A percentile compares a stretch with the other conserved stretches of the same genome.
Evolutionary conservation across 2,888 invertebrate species (phyloP).

Genomic region (Hemaris fuciformis): DNA sequence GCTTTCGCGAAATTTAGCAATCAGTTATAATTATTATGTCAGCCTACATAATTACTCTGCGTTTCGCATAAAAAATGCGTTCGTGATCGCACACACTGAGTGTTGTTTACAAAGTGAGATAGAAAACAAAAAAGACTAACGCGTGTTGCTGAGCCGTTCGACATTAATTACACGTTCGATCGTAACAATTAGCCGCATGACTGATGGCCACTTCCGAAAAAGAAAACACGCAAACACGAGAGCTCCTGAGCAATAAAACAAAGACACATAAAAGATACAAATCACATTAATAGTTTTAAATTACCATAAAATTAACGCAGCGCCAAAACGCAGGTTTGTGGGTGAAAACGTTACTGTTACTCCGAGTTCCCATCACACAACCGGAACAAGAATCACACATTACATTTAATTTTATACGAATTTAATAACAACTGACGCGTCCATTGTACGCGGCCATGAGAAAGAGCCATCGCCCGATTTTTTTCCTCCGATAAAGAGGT

Average conservation of each 20-base stretch:
- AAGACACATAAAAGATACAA: conserved; percentile 6
- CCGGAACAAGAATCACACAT: conserved; percentile 79
- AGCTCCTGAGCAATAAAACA: neutral
- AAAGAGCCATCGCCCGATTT: conserved; percentile 66
- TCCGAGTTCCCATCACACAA: conserved; percentile 71
- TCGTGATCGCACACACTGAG: no score
- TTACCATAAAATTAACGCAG: conserved; percentile 50
- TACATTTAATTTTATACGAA: conserved; percentile 81
- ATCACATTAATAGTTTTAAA: conserved; percentile 28
- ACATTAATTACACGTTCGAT: neutral
- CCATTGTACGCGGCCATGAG: conserved; percentile 74
- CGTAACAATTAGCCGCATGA: neutral
- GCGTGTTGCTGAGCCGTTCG: neutral
- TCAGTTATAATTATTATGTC: neutral
- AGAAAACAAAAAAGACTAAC: neutral
- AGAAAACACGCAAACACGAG: neutral
- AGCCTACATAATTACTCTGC: neutral
- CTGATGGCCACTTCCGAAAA: neutral
- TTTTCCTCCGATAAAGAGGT: conserved; percentile 75
- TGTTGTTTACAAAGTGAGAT: no score
- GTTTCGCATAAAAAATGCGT: no score
- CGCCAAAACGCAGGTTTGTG: conserved; percentile 45
- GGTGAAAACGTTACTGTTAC: conserved; percentile 59
- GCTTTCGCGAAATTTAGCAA: no score
- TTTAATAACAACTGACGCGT: conserved; percentile 79